Conservation (phyloP, 2,113 vertebrate genomes). For the Eclectus roratus region DNA sequence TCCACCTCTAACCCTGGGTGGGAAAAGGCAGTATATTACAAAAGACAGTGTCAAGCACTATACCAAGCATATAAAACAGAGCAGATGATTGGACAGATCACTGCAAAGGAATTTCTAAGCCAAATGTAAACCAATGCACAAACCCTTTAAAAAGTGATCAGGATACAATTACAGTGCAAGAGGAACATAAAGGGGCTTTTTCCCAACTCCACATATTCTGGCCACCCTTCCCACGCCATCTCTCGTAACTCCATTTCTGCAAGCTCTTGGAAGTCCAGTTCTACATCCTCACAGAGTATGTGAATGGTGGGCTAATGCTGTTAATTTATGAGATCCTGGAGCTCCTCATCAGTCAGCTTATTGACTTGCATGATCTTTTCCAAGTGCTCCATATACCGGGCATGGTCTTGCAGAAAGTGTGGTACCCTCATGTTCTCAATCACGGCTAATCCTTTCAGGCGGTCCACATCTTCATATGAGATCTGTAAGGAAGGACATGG, state of each 20-base stretch:
- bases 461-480: conserved; percentile 90
- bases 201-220: neutral
- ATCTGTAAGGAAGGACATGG: conserved; percentile 71
- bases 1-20: neutral
- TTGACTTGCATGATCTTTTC: conserved; percentile 93
- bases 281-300: neutral
- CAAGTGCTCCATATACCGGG: conserved; percentile 84
- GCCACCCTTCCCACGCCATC: neutral
- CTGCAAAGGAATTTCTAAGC: neutral
- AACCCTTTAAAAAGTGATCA: neutral
- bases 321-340: conserved; percentile 76
- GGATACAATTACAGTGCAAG: neutral
- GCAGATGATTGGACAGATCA: neutral
- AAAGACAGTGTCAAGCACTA: neutral
- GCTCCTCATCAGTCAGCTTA: conserved; percentile 84
- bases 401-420: conserved; percentile 87
- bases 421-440: conserved; percentile 86
- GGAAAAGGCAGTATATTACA: neutral
- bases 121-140: neutral
- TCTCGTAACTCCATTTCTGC: neutral
- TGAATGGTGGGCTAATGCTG: neutral
- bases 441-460: conserved; percentile 81
- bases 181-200: neutral
- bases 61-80: neutral
- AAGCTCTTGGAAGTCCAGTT: neutral